Evolutionary conservation across 2,888 invertebrate genomes (phyloP), one percentile per base, ranked within the genome.

Genomic region (Mesorhabditis spiculigera): DNA sequence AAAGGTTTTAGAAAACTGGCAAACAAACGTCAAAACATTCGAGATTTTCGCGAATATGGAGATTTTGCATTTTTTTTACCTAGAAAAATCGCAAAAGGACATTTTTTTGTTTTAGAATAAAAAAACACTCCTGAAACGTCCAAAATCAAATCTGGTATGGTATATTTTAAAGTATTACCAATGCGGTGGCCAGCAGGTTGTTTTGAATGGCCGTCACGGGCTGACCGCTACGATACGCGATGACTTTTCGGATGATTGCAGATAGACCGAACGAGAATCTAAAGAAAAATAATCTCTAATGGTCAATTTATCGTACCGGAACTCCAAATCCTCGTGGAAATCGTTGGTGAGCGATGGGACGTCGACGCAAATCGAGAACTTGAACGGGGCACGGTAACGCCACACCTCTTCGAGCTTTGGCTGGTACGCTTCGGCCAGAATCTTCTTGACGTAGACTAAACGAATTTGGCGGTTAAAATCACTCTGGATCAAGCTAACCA

Each of bases 201-300:
- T 76, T 73, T 28, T 81, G 77, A 50, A 85, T 81, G n/a, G 85
- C 78, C 5, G 84, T 85, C 42, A 85, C 76, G 13, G 85, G 84
- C 64, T 81, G 82, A 3, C 85, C 85, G n/a, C 77, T 77, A 8
- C 81, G 71, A 61, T 81, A 83, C 10, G 84, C 82, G 65, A 85
- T 73, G 87, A 95, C 93, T 75, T 92, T 90, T 82, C 92, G 92
- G 74, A 96, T 92, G 86, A 98, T 90, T 43, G 93, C 91, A 0
- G 87, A 92, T 79, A 95, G 90, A 67, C 95, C 95, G 91, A 95
- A 93, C 0, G 94, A 79, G 75, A 84, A 84, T 28, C 70, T 70
- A 62, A 6, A 66, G 16, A 13, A 43, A 13, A 5, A 45, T 4
- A 50, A 10, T 43, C 8, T 13, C 13, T 3, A 6, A 6, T 43